Base-by-base conservation (phyloP, 1,140 invertebrate genomes). In the Temnothorax curvispinosus region DNA sequence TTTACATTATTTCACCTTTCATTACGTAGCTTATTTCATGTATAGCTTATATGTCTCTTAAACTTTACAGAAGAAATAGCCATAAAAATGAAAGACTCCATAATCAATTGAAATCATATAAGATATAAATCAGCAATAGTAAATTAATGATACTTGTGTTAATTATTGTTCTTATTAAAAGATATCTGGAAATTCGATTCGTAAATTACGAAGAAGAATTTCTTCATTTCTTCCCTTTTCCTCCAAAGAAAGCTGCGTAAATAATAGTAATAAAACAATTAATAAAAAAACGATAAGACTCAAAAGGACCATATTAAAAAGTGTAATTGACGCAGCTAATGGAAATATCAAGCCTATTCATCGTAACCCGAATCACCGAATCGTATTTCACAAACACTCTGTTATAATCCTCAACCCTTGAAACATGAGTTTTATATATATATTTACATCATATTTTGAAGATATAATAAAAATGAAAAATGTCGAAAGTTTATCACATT, bases 21-120 rank as follows among this genome's bases (percentile, higher is more conserved):
- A 35, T 11, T 32, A 11, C 15, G 13, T 21, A 35, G 88, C 21
- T 54, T 72, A 78, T 78, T 62, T 50, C 60, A 65, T 52, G 75
- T 41, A 27, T 27, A 27, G 27, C 27, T 27, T 27, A 27, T 27
- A 27, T 0, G 1, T 27, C 27, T 27, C 27, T 27, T 27, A 27
- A 1, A 27, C 27, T 27, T 27, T 27, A 27, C 27, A 27, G 27
- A 27, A 27, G 1, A 27, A 27, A 27, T 27, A 27, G 27, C 1
- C 27, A 0, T 27, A 58, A 74, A 74, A 56, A 3, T 38, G 32
- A 54, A 56, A 56, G 27, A 56, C n/a, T 38, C 6, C 0, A 41
- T 15, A 52, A 35, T 41, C 50, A 21, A 56, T 75, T 58, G 44
- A 41, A 76, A 21, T 76, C 13, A 41, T 11, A 21, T 5, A 13